phyloP scores from a whole-genome alignment of 2,888 invertebrate genomes.

The Lasioglossum leucozonium region DNA sequence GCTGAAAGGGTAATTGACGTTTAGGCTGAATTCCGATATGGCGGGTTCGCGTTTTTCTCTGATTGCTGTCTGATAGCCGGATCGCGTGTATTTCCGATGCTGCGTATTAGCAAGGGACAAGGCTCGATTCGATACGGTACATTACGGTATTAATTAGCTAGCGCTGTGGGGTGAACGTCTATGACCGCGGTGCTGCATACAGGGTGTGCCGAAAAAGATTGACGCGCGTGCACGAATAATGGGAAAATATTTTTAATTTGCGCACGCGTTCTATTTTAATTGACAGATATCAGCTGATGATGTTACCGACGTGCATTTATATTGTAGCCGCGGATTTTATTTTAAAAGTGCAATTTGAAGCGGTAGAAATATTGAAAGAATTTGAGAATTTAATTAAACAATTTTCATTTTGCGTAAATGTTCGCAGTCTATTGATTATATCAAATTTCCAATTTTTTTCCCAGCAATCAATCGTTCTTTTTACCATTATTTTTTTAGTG shows the following conservation, averaged over 20 bases:
- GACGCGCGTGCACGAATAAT: background rate
- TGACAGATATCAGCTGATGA: background rate
- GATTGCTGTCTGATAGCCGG: slow-evolving; percentile 21
- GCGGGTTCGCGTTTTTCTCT: slow-evolving; percentile 1
- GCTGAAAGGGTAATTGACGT: slow-evolving; percentile 51
- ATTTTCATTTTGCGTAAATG: too few species aligned
- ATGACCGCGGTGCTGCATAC: background rate
- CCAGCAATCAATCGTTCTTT: too few species aligned
- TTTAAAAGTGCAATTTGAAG: too few species aligned
- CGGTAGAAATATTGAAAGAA: too few species aligned
- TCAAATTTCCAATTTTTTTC: too few species aligned
- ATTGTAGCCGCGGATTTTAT: too few species aligned
- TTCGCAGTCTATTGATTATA: too few species aligned
- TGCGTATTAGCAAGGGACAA: slow-evolving; percentile 19
- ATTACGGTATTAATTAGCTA: slow-evolving; percentile 37
- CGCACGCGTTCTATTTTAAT: background rate
- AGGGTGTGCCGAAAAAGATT: background rate
- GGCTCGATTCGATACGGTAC: background rate
- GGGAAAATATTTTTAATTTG: background rate
- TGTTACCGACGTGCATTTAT: background rate
- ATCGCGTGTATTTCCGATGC: slow-evolving; percentile 17
- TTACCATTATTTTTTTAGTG: too few species aligned
- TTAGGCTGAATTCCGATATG: slow-evolving; percentile 38
- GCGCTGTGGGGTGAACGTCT: background rate
- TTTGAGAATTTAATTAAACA: too few species aligned